Evolutionary conservation across 2,888 invertebrate genomes (phyloP).

Genomic region (Polylopha cassiicola): DNA sequence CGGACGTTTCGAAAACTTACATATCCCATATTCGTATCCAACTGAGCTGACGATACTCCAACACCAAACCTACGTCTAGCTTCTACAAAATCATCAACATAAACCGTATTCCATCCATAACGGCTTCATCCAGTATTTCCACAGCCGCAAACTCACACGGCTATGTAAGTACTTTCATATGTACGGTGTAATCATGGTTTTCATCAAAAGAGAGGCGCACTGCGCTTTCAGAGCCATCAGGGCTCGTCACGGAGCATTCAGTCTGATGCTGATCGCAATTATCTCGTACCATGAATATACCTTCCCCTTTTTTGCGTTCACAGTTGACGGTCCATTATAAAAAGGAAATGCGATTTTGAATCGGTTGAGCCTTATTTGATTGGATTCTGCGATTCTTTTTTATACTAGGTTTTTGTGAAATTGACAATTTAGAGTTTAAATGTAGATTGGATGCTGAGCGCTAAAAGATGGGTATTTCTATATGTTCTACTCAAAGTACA

Average conservation of each 20-base stretch:
- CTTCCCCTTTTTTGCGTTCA: conserved; percentile 15
- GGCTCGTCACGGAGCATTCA: conserved; percentile 22
- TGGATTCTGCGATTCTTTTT: too few species aligned
- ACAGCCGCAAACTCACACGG: conserved; percentile 9
- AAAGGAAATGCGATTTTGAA: too few species aligned
- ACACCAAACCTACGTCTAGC: neutral
- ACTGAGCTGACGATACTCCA: too few species aligned
- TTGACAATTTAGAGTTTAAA: too few species aligned
- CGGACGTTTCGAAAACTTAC: too few species aligned
- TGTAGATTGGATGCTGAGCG: too few species aligned
- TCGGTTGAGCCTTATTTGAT: too few species aligned
- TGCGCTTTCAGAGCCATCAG: conserved; percentile 22
- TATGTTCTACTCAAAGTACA: too few species aligned
- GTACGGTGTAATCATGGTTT: conserved; percentile 23
- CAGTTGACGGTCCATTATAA: conserved; percentile 7
- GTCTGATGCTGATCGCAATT: conserved; percentile 19
- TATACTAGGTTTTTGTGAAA: too few species aligned
- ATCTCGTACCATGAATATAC: conserved; percentile 7
- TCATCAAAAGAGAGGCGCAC: conserved; percentile 22
- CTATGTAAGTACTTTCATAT: conserved; percentile 19
- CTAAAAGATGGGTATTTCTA: too few species aligned
- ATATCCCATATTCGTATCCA: too few species aligned
- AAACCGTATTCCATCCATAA: neutral
- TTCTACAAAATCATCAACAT: neutral
- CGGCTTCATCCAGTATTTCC: conserved; percentile 7